A percentile compares a stretch with the other conserved stretches of the same genome.
Conservation (phyloP, 2,113 vertebrate genomes). For the Barbus barbus region DNA sequence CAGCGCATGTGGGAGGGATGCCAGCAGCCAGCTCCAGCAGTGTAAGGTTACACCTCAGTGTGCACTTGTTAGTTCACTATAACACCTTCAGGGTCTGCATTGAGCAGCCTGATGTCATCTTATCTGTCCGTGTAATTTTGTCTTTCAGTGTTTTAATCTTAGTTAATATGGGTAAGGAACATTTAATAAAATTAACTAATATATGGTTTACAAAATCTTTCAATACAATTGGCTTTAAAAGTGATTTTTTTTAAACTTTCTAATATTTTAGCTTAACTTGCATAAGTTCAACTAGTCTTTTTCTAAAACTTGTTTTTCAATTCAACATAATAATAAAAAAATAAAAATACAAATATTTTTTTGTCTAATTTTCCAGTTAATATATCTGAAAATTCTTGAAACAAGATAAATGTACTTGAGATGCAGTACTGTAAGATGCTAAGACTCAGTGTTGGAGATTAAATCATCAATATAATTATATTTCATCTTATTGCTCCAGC, state of each 20-base stretch:
- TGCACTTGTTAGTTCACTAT: background rate
- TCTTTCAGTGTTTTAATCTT: background rate
- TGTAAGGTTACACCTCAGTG: background rate
- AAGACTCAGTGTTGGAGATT: background rate
- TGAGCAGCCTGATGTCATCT: background rate
- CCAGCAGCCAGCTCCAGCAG: constrained; percentile 9
- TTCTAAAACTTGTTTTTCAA: background rate
- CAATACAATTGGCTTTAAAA: background rate
- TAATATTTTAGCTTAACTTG: background rate
- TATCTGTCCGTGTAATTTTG: background rate
- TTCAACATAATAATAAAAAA: background rate
- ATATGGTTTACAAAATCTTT: background rate
- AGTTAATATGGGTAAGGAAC: background rate
- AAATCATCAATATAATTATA: background rate
- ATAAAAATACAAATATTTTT: background rate
- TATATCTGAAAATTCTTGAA: background rate
- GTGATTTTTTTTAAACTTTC: background rate
- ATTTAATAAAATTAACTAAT: background rate
- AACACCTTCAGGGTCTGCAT: background rate
- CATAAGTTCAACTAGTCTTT: background rate
- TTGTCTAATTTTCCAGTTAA: background rate
- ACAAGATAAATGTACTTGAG: background rate
- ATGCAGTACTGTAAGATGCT: background rate
- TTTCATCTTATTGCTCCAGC: background rate
- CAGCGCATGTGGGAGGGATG: background rate